Base-by-base conservation (phyloP, 2,888 invertebrate genomes). In the Nymphalis polychloros region DNA sequence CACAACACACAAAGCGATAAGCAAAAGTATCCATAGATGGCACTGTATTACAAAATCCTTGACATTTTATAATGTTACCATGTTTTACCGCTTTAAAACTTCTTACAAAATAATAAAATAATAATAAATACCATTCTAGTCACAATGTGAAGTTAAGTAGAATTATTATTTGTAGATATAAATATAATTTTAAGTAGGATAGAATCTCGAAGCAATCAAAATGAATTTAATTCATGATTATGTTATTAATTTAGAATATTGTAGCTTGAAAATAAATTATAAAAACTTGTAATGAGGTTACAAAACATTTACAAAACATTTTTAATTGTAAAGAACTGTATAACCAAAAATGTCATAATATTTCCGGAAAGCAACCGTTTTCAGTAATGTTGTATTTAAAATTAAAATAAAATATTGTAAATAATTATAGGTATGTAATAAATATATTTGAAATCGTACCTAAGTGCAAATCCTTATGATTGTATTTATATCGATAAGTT, bases 191-290 rank as follows among this genome's bases (percentile, higher is more conserved):
- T 57, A 49, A 70, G 41, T 71, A 68, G 67, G 67, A 69, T 70
- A 74, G 63, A 57, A 63, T 72, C 71, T 70, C 52, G 57, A 82
- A 82, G 80, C 81, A 84, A 84, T 82, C 27, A 20, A 69, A 55
- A 60, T 72, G 83, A 84, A 84, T 84, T 71, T 70, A 79, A 84
- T 84, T 84, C 83, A 84, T 79, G 64, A 68, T 59, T 53, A 61
- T 60, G 46, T 49, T 60, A 65, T 31, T 19, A 47, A 53, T 68
- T 52, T 48, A 53, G 23, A 48, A 16, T 63, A 59, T 59, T 53
- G 16, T 60, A 49, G 48, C 19, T 46, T 10, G 41, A 31, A 19
- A 10, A 19, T 10, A 16, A n/a, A 20, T 46, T 23, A 23, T 3
- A 10, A 20, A n/a, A 23, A 20, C 20, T n/a, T 59, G 41, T 52